phyloP scores from a whole-genome alignment of 2,113 vertebrate species.

The Carassius carassius region DNA sequence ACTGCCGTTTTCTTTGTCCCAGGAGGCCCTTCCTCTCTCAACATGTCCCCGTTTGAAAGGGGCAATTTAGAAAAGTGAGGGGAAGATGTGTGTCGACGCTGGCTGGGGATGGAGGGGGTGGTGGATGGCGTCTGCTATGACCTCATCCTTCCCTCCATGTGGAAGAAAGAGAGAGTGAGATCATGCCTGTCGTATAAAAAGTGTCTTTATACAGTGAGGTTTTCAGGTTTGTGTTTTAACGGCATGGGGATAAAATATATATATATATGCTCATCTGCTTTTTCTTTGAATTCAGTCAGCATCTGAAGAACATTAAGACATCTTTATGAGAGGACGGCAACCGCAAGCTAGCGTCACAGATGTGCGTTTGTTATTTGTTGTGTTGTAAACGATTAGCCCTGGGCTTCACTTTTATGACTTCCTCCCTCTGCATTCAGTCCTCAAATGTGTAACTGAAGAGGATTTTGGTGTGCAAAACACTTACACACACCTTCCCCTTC shows the following conservation, averaged over 20 bases:
- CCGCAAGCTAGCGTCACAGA: background rate
- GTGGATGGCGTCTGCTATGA: constrained; percentile 73
- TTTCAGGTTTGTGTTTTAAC: background rate
- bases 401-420: background rate
- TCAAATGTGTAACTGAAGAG: constrained; percentile 25
- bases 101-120: constrained; percentile 65
- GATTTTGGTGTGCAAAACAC: background rate
- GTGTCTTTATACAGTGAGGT: background rate
- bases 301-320: background rate
- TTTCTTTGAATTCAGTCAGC: background rate
- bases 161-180: constrained; percentile 67
- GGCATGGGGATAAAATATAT: background rate
- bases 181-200: constrained; percentile 66
- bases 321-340: background rate
- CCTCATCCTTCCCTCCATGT: constrained; percentile 67
- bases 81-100: constrained; percentile 72
- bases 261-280: background rate
- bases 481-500: background rate
- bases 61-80: constrained; percentile 64
- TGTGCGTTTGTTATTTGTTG: constrained; percentile 10
- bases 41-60: constrained; percentile 69
- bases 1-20: constrained; percentile 38
- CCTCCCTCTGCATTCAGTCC: too few relatives aligned
- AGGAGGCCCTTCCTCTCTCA: constrained; percentile 33
- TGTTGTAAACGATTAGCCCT: background rate